These are phyloP conservation scores for Lytechinus pictus DNA, from an alignment of 35 echinoderm and acorn worm species.

Conservation along the genomic window DNA sequence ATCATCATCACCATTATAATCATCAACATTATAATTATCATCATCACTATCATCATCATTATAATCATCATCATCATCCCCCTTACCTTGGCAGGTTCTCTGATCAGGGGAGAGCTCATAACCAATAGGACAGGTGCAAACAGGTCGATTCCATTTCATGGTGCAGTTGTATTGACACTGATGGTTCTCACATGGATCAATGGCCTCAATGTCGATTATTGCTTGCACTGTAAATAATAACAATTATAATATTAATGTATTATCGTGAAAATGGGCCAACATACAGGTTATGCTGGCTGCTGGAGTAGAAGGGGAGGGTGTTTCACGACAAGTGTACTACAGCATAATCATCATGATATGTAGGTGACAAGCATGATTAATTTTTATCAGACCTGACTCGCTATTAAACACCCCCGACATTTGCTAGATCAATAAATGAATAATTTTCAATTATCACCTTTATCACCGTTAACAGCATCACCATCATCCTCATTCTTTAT, in stretches of 20 bases:
- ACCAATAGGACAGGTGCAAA: constrained; percentile 51
- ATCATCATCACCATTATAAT: no score
- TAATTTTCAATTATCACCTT: neutral
- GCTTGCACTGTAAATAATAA: constrained; percentile 25
- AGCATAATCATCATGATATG: no score
- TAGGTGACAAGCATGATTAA: no score
- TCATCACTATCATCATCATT: no score
- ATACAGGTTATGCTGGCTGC: neutral
- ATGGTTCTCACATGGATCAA: constrained; percentile 52
- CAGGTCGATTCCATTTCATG: neutral
- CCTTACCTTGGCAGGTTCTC: constrained; percentile 48
- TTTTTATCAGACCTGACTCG: no score
- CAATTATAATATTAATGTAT: neutral
- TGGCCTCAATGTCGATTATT: neutral
- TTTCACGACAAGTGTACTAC: no score
- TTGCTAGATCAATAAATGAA: neutral
- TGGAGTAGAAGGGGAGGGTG: no score
- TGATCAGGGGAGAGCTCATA: constrained; percentile 45
- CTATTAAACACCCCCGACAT: neutral
- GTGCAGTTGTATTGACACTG: constrained; percentile 66
- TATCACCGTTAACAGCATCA: no score
- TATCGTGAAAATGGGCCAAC: neutral
- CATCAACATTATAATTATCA: no score
- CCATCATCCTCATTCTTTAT: no score
- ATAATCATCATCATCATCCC: no score